phyloP scores from a whole-genome alignment of 2,888 invertebrate species.

The Drosophila setosimentum region DNA sequence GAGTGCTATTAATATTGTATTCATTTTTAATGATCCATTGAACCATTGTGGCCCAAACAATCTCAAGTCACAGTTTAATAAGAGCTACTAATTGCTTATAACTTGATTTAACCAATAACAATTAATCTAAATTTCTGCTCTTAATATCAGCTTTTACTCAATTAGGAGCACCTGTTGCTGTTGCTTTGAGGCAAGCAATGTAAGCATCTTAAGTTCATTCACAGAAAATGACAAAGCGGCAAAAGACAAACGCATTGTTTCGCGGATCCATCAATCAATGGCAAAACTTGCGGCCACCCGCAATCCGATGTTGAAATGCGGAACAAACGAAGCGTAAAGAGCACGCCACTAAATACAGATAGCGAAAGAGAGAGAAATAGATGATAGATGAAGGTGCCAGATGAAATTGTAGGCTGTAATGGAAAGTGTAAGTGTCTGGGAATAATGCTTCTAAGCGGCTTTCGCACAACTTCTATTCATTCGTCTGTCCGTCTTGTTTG shows the following conservation, averaged over 20 bases:
- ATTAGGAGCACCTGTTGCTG: constrained; percentile 7
- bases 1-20: neutral
- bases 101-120: neutral
- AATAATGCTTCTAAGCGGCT: constrained; percentile 64
- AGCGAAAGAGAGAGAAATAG: neutral
- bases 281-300: constrained; percentile 27
- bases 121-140: neutral
- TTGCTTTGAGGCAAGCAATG: neutral
- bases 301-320: constrained; percentile 25
- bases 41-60: neutral
- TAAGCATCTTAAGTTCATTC: constrained; percentile 22
- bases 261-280: constrained; percentile 25
- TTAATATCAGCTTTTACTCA: neutral
- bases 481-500: neutral
- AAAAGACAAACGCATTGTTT: constrained; percentile 19
- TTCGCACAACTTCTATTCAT: constrained; percentile 44
- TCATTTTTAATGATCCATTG: neutral
- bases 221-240: constrained; percentile 1
- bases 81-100: neutral
- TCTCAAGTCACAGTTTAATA: neutral
- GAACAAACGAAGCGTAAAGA: constrained; percentile 24
- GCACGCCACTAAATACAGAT: neutral
- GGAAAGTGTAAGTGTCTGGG: constrained; percentile 55
- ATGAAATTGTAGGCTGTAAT: constrained; percentile 40
- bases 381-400: constrained; percentile 1